Evolutionary conservation across 2,888 invertebrate genomes (phyloP), one percentile per base, ranked within the genome.

Genomic region (Drosophila paramelanica): DNA sequence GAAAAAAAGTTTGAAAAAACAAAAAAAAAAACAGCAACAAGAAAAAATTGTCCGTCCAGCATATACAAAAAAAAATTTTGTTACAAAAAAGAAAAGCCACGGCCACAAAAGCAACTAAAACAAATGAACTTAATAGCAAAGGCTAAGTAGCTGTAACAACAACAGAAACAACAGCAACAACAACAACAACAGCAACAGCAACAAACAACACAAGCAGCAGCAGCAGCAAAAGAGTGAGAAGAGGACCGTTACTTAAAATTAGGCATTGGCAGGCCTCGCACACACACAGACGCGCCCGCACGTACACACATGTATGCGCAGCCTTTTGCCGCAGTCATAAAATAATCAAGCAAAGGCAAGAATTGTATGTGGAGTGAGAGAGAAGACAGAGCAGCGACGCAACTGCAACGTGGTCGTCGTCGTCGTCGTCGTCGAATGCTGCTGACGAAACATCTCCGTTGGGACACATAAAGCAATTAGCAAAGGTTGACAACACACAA

Each of bases 381-480:
- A 36, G 31, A 51, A 25, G 47, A 56, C 27, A 41, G 33, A 51
- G 41, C 10, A 39, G 45, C 36, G 36, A 13, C 36, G 36, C 36
- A 36, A 36, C 36, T 36, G 36, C 36, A 36, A 13, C 36, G 36
- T 11, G 11, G 33, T 1, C 33, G 33, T 33, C 33, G 33, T 11
- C 33, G 33, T 13, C 36, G 13, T 36, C 77, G 72, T 61, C 72
- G 72, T 59, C 67, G 50, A 46, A 61, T 77, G 86, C 77, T 82
- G 83, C 77, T 88, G 84, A 85, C 81, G 88, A 85, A 88, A 85
- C 81, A 88, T 77, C 87, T 79, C 84, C 88, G 41, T 50, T 81
- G 84, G 84, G 84, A 88, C 75, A 57, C 75, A 85, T 85, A 86
- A 85, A 85, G 84, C 88, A 85, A 85, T 85, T 85, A 88, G 84